Base-by-base conservation (phyloP, 2,888 invertebrate genomes). In the Cataglyphis altisquamis region DNA sequence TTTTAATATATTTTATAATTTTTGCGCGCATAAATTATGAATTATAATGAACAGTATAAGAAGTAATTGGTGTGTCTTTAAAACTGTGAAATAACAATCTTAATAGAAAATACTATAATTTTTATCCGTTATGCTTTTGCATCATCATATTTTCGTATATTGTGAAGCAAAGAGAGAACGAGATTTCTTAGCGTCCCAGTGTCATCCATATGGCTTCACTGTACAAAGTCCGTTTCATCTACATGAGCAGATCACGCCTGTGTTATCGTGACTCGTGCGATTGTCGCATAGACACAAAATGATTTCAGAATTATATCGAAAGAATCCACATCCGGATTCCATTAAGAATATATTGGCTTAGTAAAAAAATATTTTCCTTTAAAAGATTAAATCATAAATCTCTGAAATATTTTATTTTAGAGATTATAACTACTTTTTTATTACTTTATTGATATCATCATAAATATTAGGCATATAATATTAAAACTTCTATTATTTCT, bases 191-290 rank as follows among this genome's bases (percentile, higher is more conserved):
- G 12, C 21, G 15, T 70, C 21, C 21, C 25, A 70, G 63, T 78
- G 63, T 74, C 68, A 29, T 21, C 32, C 60, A 80, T 70, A 74
- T 73, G 48, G 55, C 36, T 36, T 77, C 55, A 57, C 45, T 52
- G 66, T 85, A 55, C 86, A 88, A 89, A 88, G 89, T 90, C 74
- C 89, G 70, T 21, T 29, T 12, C 48, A 3, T 32, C 39, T 68
- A 77, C 39, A 74, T 48, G 57, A 21, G 45, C 21, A 78, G 29
- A 57, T 41, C 5, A 68, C 8, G 57, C 32, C 63, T 21, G 52
- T 62, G 72, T 82, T 88, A 86, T 86, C 78, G 18, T 39, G 18
- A 29, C 36, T 21, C 25, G 15, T 64, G 48, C 1, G 48, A 70
- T 15, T 64, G 48, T 82, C 80, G 32, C 32, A 68, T 60, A 64